Base-by-base conservation (phyloP, 1,140 invertebrate genomes). In the Drosophila elegans region DNA sequence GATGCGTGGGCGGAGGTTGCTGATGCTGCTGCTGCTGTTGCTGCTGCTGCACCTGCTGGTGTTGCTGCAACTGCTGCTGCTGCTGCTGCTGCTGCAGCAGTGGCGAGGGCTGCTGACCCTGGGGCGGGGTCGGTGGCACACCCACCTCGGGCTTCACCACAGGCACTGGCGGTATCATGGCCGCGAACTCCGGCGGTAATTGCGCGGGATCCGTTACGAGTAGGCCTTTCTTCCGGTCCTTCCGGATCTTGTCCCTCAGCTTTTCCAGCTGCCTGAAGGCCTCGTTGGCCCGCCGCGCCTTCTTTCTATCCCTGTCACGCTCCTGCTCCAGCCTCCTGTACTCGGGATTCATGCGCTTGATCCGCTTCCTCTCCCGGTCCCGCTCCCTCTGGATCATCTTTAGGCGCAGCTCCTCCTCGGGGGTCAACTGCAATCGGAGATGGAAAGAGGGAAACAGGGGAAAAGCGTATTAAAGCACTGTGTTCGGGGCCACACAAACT, bases 381-480 rank as follows among this genome's bases (percentile, higher is more conserved):
- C 90, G 52, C 74, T 92, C 91, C 6, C 91, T 81, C 54, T 91
- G 85, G 73, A 92, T 78, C 81, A 91, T 92, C 64, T 92, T 92
- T 45, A 74, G 74, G 11, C 91, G 73, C 51, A 88, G 52, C 49
- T 91, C 81, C 76, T 92, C 91, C 72, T 92, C 91, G 27, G 90
- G 90, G 53, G 91, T 91, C 62, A 92, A 64, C 91, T 92, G 78
- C 57, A 80, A 75, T 36, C 25, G 51, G 34, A 59, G 49, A 59
- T 12, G 11, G 36, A n/a, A 56, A n/a, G 41, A 45, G 29, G 16
- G 61, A 48, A 21, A 29, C 38, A 44, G 38, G 34, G 61, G 77
- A 74, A 90, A 80, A 81, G 69, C 78, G 55, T 63, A 89, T 89
- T 89, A 89, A 89, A 89, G 84, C 84, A 89, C 49, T 52, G 64